Conservation (phyloP, 1,140 invertebrate species). For the Diabrotica undecimpunctata region DNA sequence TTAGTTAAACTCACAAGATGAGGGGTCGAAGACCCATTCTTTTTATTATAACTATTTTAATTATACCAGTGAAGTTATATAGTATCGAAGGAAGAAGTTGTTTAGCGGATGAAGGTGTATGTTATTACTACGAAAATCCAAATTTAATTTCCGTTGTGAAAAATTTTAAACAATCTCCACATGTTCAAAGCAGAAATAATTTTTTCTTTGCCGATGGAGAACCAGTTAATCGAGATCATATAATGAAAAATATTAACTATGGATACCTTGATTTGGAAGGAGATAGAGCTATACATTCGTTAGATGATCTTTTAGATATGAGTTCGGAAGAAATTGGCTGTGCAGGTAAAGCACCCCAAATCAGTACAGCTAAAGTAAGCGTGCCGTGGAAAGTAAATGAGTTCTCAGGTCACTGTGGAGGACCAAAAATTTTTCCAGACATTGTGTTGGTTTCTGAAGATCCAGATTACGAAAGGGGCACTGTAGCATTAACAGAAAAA, state of each 20-base stretch:
- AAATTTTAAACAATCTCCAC: not conserved
- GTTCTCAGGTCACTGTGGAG: not conserved
- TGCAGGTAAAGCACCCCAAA: not conserved
- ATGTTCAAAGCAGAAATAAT: not conserved
- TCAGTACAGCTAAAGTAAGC: no score
- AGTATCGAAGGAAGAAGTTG: not conserved
- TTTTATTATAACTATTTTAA: not conserved
- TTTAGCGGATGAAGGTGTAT: not conserved
- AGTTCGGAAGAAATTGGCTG: slow-evolving; percentile 12
- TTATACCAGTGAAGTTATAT: not conserved
- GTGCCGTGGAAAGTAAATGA: slow-evolving; percentile 17
- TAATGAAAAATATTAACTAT: slow-evolving; percentile 15
- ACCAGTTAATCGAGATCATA: not conserved
- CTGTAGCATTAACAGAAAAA: not conserved
- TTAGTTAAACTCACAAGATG: not conserved
- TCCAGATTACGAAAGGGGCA: not conserved
- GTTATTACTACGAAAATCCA: not conserved
- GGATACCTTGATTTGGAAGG: slow-evolving; percentile 8
- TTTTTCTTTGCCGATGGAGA: not conserved
- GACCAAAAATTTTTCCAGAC: slow-evolving; percentile 12
- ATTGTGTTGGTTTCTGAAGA: not conserved
- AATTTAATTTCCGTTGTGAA: not conserved
- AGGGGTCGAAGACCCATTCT: not conserved
- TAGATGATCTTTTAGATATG: slow-evolving; percentile 10
- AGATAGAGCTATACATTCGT: slow-evolving; percentile 5